A percentile compares a stretch with the other conserved stretches of the same genome.
Evolutionary conservation across 2,797 vertebrate genomes (phyloP).

Genomic region (Pangasius macronema): DNA sequence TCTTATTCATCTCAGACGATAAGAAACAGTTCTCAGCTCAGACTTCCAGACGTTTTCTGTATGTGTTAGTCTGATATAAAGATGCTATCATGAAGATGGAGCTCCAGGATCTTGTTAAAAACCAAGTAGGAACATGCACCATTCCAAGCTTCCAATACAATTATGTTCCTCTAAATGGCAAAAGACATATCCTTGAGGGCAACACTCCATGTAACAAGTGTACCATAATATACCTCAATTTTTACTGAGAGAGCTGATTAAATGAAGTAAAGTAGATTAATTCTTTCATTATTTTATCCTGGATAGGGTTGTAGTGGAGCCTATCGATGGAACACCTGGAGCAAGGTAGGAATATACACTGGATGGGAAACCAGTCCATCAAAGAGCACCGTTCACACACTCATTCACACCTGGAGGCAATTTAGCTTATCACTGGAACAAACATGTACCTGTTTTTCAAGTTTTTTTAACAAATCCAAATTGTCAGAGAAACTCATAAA

Average conservation of each 20-base stretch:
- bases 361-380: not conserved
- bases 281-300: not conserved
- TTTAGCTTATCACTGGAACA: not conserved
- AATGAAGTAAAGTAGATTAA: not conserved
- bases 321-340: not conserved
- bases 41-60: not conserved
- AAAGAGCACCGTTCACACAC: not conserved
- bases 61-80: not conserved
- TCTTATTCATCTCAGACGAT: not conserved
- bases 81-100: not conserved
- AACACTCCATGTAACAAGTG: not conserved
- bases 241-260: not conserved
- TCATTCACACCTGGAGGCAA: not conserved
- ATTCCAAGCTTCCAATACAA: not conserved
- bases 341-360: not conserved
- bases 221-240: not conserved
- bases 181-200: not conserved
- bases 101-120: not conserved
- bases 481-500: no score
- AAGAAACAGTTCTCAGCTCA: not conserved
- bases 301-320: not conserved
- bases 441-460: no score
- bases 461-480: no score
- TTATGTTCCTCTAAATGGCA: not conserved
- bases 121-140: not conserved